These are phyloP conservation scores for Indicator indicator DNA, from an alignment of 2,113 vertebrate genomes.

Conservation along the genomic window DNA sequence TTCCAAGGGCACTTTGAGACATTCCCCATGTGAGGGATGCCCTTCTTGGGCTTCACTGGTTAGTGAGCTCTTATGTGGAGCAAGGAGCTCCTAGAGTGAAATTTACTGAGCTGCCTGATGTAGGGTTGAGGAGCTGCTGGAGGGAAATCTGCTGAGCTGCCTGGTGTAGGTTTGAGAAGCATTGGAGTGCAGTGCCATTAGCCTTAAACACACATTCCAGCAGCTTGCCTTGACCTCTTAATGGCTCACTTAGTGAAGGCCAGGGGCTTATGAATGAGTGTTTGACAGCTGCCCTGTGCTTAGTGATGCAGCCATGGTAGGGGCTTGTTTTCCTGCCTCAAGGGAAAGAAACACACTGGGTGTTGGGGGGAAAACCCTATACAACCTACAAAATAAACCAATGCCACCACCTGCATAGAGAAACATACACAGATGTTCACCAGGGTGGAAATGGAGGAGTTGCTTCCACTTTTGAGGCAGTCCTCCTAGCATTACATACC, in stretches of 20 bases:
- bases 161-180: background rate
- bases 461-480: background rate
- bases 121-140: background rate
- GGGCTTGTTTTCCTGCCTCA: background rate
- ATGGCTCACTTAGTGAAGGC: slow-evolving; percentile 3
- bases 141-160: background rate
- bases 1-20: background rate
- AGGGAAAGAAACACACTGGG: background rate
- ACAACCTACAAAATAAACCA: background rate
- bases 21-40: background rate
- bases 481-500: background rate
- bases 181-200: background rate
- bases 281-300: slow-evolving; percentile 23
- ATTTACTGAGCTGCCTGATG: background rate
- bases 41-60: background rate
- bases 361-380: background rate
- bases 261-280: background rate
- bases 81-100: background rate
- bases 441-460: background rate
- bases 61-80: background rate
- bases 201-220: slow-evolving; percentile 52
- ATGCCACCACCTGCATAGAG: accelerated
- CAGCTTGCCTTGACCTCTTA: slow-evolving; percentile 49
- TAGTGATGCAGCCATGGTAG: background rate
- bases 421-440: background rate